These are phyloP conservation scores for Sitophilus oryzae DNA, from an alignment of 1,140 invertebrate genomes.

Conservation along the genomic window DNA sequence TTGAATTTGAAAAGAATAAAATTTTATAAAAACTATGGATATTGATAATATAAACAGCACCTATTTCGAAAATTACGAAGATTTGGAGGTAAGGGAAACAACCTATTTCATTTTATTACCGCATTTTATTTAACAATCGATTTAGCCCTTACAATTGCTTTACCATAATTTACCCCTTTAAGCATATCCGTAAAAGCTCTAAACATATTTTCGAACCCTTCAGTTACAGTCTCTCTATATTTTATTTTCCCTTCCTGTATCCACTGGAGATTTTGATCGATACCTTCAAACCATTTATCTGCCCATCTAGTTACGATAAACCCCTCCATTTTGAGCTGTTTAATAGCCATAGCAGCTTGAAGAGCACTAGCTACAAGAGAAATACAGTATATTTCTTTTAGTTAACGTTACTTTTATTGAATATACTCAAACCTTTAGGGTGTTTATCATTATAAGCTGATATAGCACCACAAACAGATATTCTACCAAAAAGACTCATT, in stretches of 20 bases:
- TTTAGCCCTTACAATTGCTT: constrained; percentile 51
- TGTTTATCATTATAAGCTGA: constrained; percentile 39
- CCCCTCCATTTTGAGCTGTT: constrained; percentile 60
- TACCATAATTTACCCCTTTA: constrained; percentile 57
- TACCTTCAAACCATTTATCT: constrained; percentile 54
- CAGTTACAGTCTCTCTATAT: constrained; percentile 55
- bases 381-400: constrained; percentile 15
- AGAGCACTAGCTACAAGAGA: constrained; percentile 36
- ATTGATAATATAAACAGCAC: constrained; percentile 9
- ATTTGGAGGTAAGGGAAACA: constrained; percentile 46
- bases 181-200: constrained; percentile 58
- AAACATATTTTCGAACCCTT: constrained; percentile 66
- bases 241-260: constrained; percentile 52
- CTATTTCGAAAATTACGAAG: constrained; percentile 52
- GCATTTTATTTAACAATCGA: constrained; percentile 57
- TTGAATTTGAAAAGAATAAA: too few species aligned
- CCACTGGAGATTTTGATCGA: constrained; percentile 55
- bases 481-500: constrained; percentile 57
- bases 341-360: constrained; percentile 24
- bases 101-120: not conserved
- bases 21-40: too few species aligned
- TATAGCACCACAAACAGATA: constrained; percentile 61
- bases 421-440: constrained; percentile 44
- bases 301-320: constrained; percentile 56
- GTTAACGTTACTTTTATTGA: constrained; percentile 37